Conservation (phyloP, 2,113 vertebrate species). For the Caranx melampygus region DNA sequence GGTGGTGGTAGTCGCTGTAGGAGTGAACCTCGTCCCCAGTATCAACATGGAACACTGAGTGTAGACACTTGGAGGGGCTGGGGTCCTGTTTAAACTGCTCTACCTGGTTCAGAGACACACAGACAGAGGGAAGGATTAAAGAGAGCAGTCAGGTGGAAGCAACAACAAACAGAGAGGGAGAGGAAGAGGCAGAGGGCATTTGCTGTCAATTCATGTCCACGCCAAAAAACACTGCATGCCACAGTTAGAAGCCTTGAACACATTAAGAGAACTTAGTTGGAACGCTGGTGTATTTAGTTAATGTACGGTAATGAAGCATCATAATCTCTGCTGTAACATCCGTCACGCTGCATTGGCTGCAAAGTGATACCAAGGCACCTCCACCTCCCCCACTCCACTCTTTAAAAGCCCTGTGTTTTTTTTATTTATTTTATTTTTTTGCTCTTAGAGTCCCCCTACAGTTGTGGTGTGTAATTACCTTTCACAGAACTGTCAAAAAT, state of each 20-base stretch:
- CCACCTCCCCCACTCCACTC: not conserved
- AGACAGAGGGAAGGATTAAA: not conserved
- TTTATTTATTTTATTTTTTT: too few species aligned
- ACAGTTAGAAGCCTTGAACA: not conserved
- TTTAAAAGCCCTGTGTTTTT: not conserved
- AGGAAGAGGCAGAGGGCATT: not conserved
- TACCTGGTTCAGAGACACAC: slow-evolving; percentile 82
- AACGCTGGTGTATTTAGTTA: not conserved
- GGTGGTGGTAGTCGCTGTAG: slow-evolving; percentile 89
- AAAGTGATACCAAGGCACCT: not conserved
- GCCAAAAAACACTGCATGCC: not conserved
- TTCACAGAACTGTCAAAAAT: too few species aligned
- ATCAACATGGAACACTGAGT: slow-evolving; percentile 90
- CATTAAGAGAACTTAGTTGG: not conserved
- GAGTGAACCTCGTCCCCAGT: slow-evolving; percentile 92
- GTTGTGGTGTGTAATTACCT: too few species aligned
- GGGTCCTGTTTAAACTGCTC: slow-evolving; percentile 97
- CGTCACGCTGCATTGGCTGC: not conserved
- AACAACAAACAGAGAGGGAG: not conserved
- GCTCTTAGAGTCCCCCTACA: too few species aligned
- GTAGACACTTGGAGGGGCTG: slow-evolving; percentile 92
- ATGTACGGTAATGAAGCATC: not conserved
- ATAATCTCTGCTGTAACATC: not conserved
- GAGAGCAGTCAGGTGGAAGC: slow-evolving; percentile 6
- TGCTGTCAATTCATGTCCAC: not conserved